Evolutionary conservation across 2,888 invertebrate species (phyloP).

Genomic region (Clusia tigrina): DNA sequence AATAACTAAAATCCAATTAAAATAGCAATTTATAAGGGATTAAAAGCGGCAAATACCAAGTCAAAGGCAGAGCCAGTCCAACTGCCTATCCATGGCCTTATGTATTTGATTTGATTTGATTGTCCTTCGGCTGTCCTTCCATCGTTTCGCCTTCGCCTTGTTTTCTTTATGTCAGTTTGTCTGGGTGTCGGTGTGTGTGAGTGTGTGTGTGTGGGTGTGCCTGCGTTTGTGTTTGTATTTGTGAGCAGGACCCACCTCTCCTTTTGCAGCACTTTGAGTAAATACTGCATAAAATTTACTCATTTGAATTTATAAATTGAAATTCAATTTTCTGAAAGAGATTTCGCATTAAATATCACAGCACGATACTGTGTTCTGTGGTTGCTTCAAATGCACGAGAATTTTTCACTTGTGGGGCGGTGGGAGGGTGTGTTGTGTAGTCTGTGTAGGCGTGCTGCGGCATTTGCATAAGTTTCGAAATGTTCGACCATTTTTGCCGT

Average conservation of each 20-base stretch:
- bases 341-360: too few relatives aligned
- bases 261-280: not conserved
- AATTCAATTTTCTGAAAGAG: not conserved
- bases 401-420: too few relatives aligned
- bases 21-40: conserved; percentile 56
- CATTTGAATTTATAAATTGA: conserved; percentile 1
- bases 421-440: too few relatives aligned
- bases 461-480: too few relatives aligned
- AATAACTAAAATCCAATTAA: conserved; percentile 53
- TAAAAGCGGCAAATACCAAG: conserved; percentile 37
- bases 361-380: too few relatives aligned
- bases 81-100: not conserved
- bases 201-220: too few relatives aligned
- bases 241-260: not conserved
- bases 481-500: too few relatives aligned
- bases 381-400: too few relatives aligned
- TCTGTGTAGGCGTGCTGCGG: too few relatives aligned
- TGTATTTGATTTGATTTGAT: not conserved
- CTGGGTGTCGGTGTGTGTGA: not conserved
- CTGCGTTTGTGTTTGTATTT: too few relatives aligned
- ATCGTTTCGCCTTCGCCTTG: too few relatives aligned
- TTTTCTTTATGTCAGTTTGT: not conserved
- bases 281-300: not conserved
- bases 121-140: not conserved
- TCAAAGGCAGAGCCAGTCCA: conserved; percentile 1